Evolutionary conservation across 2,888 invertebrate species (phyloP).

Genomic region (Luffia ferchaultella): DNA sequence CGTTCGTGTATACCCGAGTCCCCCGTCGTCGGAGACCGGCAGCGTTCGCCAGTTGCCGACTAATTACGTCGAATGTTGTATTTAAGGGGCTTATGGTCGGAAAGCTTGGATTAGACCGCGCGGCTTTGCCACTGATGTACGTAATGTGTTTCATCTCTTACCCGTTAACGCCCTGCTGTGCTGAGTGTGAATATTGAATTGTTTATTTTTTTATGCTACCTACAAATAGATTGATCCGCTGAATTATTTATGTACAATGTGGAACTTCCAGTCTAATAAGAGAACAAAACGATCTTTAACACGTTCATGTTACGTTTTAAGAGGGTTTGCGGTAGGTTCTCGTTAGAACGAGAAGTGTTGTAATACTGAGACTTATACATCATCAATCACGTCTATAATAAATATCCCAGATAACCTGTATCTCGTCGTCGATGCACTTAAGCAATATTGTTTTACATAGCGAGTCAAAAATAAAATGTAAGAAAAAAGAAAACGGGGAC

Average conservation of each 20-base stretch:
- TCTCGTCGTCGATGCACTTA: conserved; percentile 2
- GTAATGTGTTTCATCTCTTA: conserved; percentile 5
- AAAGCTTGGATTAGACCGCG: conserved; percentile 6
- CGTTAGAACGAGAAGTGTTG: background rate
- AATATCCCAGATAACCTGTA: conserved; percentile 3
- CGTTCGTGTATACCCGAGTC: background rate
- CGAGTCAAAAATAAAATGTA: conserved; percentile 56
- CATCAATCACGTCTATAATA: conserved; percentile 2
- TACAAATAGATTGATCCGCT: too few relatives aligned
- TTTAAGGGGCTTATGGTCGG: conserved; percentile 16
- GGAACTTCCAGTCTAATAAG: too few relatives aligned
- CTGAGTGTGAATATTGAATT: background rate
- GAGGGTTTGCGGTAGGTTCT: background rate
- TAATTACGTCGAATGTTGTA: conserved; percentile 27
- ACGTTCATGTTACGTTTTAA: too few relatives aligned
- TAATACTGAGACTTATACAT: background rate
- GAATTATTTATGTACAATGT: too few relatives aligned
- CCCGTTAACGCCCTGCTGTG: background rate
- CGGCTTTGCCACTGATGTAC: conserved; percentile 1
- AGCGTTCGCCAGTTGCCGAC: conserved; percentile 27
- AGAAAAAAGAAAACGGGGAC: conserved; percentile 56
- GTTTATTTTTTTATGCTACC: background rate
- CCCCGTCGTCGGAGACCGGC: conserved; percentile 25
- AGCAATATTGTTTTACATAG: conserved; percentile 48
- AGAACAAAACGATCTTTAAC: too few relatives aligned